Percentiles rank a stretch among this genome's conserved stretches.
Evolutionary conservation across 2,113 vertebrate species (phyloP).

Genomic region (Muntiacus reevesi): DNA sequence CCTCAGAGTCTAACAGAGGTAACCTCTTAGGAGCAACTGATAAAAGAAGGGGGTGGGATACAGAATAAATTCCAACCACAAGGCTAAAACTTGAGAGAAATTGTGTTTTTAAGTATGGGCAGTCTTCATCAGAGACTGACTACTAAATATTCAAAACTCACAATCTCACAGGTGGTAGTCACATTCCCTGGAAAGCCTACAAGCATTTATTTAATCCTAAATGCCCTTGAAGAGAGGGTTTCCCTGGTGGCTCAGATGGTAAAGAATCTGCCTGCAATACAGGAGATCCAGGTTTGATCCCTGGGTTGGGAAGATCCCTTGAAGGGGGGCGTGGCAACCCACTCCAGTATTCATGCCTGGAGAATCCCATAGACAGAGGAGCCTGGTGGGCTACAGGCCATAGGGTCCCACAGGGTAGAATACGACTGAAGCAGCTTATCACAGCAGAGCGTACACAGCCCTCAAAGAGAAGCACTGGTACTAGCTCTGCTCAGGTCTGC

Average conservation of each 20-base stretch:
- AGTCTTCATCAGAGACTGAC: neutral
- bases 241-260: neutral
- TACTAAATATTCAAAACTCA: neutral
- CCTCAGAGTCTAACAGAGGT: conserved; percentile 57
- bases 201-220: neutral
- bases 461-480: neutral
- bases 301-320: neutral
- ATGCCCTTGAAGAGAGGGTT: neutral
- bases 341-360: neutral
- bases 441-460: neutral
- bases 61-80: neutral
- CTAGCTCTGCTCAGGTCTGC: neutral
- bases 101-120: conserved; percentile 1
- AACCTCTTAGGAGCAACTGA: conserved; percentile 52
- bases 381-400: neutral
- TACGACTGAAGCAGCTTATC: neutral
- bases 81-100: conserved; percentile 66
- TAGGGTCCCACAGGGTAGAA: neutral
- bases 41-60: conserved; percentile 33
- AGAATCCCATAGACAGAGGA: neutral
- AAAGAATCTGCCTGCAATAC: neutral
- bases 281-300: neutral
- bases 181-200: neutral
- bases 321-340: neutral
- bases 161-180: neutral